Evolutionary conservation across 1,140 invertebrate species (phyloP).

Genomic region (Lysiphlebus fabarum): DNA sequence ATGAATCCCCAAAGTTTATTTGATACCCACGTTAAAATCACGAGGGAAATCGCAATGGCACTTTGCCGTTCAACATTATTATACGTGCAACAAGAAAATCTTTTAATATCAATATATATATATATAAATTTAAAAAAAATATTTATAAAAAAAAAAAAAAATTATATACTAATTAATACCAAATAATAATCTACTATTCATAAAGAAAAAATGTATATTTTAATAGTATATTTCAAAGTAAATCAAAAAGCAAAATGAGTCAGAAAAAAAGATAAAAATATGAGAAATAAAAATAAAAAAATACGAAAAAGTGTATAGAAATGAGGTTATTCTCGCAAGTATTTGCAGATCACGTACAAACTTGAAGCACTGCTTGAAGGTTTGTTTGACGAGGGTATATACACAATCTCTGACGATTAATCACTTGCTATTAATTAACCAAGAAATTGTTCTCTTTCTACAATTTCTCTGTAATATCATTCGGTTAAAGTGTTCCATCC

Average conservation of each 20-base stretch:
- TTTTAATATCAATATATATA: too few relatives aligned
- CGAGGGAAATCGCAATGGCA: constrained; percentile 26
- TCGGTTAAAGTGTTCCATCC: constrained; percentile 12
- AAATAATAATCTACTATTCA: neutral
- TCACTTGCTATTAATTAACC: constrained; percentile 49
- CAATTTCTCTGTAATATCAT: constrained; percentile 13
- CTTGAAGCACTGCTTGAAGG: constrained; percentile 31
- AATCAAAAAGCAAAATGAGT: too few relatives aligned
- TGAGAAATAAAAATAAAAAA: too few relatives aligned
- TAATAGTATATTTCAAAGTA: too few relatives aligned
- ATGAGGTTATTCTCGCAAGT: constrained; percentile 24
- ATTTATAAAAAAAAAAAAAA: too few relatives aligned
- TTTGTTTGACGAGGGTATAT: constrained; percentile 45
- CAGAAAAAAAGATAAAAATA: too few relatives aligned
- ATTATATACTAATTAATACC: too few relatives aligned
- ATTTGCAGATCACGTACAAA: constrained; percentile 41
- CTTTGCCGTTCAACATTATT: constrained; percentile 4
- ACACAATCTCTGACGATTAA: constrained; percentile 39
- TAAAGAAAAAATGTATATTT: too few relatives aligned
- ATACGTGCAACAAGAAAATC: neutral
- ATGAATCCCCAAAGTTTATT: constrained; percentile 27
- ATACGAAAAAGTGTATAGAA: too few relatives aligned
- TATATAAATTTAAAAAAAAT: too few relatives aligned
- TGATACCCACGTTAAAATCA: constrained; percentile 22
- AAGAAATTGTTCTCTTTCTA: constrained; percentile 29